Conservation (phyloP, 1,140 invertebrate genomes). For the Drosophila nigromelanica region DNA sequence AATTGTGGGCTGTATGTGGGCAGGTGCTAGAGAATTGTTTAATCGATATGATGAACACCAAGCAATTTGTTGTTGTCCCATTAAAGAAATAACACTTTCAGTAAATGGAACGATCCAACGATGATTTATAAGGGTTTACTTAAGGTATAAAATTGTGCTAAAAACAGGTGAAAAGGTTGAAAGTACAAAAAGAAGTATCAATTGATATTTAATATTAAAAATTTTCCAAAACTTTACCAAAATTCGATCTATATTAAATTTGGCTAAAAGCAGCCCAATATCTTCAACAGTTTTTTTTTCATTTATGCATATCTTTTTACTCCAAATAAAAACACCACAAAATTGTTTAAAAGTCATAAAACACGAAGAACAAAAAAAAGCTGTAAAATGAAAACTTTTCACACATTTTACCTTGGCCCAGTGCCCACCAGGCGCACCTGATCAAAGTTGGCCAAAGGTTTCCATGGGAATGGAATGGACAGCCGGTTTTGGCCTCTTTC, state of each 20-base stretch:
- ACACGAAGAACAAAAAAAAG: slow-evolving; percentile 1
- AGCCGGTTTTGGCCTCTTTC: slow-evolving; percentile 22
- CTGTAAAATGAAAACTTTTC: slow-evolving; percentile 31
- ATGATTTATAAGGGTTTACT: neutral
- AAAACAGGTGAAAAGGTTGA: neutral
- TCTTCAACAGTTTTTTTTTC: no score
- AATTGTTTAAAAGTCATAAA: slow-evolving; percentile 10
- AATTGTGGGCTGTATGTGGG: slow-evolving; percentile 21
- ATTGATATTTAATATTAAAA: no score
- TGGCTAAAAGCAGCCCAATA: no score
- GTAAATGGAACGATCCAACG: slow-evolving; percentile 19
- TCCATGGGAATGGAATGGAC: slow-evolving; percentile 2
- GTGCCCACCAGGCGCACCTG: slow-evolving; percentile 15
- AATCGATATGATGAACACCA: slow-evolving; percentile 49
- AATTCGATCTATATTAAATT: no score
- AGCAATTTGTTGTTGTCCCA: slow-evolving; percentile 46
- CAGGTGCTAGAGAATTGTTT: slow-evolving; percentile 51
- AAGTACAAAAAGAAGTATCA: no score
- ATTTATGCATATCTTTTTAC: neutral
- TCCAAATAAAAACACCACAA: neutral
- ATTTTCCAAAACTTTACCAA: no score
- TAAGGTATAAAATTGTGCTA: no score
- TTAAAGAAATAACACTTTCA: slow-evolving; percentile 15
- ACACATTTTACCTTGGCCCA: slow-evolving; percentile 40
- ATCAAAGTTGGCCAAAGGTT: slow-evolving; percentile 30